phyloP scores from a whole-genome alignment of 2,113 vertebrate species.

The Ptyas mucosa region DNA sequence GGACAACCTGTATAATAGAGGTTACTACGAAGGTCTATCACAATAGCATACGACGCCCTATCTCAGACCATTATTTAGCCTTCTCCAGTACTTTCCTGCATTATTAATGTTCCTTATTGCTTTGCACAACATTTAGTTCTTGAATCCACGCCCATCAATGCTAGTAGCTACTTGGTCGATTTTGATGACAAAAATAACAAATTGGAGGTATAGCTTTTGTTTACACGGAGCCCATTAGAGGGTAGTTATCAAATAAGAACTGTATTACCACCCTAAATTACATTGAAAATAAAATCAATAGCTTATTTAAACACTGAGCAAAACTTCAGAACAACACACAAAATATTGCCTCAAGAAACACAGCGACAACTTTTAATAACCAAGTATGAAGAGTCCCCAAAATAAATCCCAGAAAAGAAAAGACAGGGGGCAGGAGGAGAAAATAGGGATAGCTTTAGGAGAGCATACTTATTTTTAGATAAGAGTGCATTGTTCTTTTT shows the following conservation, averaged over 20 bases:
- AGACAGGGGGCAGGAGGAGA: background rate
- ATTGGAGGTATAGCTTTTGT: slow-evolving; percentile 45
- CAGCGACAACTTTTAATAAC: slow-evolving; percentile 42
- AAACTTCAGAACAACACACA: slow-evolving; percentile 27
- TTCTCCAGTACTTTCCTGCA: slow-evolving; percentile 23
- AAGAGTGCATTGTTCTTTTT: slow-evolving; percentile 21
- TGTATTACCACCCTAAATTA: slow-evolving; percentile 60
- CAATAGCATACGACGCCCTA: background rate
- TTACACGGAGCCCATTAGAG: slow-evolving; percentile 49
- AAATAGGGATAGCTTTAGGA: background rate
- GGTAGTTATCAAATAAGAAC: slow-evolving; percentile 56
- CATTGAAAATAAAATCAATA: slow-evolving; percentile 66
- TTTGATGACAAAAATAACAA: slow-evolving; percentile 49
- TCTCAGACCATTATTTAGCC: slow-evolving; percentile 29
- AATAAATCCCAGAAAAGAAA: slow-evolving; percentile 3
- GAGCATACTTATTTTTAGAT: background rate
- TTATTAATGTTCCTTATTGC: slow-evolving; percentile 38
- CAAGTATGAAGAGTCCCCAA: slow-evolving; percentile 37
- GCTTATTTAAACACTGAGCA: slow-evolving; percentile 58
- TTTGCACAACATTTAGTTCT: background rate
- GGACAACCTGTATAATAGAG: background rate
- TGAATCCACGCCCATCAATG: background rate
- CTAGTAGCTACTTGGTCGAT: slow-evolving; percentile 17
- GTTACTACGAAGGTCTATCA: background rate
- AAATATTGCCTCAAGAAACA: slow-evolving; percentile 33